These are phyloP conservation scores for Hydractinia symbiolongicarpus DNA, from an alignment of 30 jellyfish, hydroid and myxozoan genomes.

Conservation along the genomic window DNA sequence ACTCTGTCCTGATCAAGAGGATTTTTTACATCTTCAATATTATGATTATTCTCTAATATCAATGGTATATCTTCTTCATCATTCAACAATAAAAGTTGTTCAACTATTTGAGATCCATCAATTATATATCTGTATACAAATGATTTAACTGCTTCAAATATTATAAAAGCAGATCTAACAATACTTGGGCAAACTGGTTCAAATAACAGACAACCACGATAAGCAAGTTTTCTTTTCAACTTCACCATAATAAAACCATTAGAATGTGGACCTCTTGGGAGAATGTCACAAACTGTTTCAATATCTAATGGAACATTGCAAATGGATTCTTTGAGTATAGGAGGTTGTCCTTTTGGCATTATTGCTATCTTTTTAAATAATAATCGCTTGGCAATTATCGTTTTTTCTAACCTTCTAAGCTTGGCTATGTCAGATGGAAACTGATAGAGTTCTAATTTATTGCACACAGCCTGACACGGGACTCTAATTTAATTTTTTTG, in stretches of 20 bases:
- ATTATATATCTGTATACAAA: too few relatives aligned
- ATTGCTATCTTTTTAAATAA: constrained; percentile 7
- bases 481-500: neutral
- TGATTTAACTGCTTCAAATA: too few relatives aligned
- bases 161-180: neutral
- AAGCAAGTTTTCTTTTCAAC: constrained; percentile 6
- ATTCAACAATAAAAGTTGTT: too few relatives aligned
- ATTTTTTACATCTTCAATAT: too few relatives aligned
- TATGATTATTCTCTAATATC: too few relatives aligned
- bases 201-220: neutral
- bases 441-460: neutral
- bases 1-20: too few relatives aligned
- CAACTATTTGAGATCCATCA: too few relatives aligned
- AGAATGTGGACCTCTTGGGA: neutral
- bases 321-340: neutral
- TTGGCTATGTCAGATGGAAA: neutral
- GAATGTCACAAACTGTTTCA: neutral
- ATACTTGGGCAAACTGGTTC: constrained; percentile 10
- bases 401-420: neutral
- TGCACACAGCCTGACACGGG: constrained; percentile 25
- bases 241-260: constrained; percentile 2
- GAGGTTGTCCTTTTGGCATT: constrained; percentile 27
- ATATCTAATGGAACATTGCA: constrained; percentile 5
- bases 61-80: too few relatives aligned
- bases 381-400: neutral